A percentile compares a stretch with the other conserved stretches of the same genome.
Conservation (phyloP, 2,797 vertebrate species). For the Phataginus tetradactyla region DNA sequence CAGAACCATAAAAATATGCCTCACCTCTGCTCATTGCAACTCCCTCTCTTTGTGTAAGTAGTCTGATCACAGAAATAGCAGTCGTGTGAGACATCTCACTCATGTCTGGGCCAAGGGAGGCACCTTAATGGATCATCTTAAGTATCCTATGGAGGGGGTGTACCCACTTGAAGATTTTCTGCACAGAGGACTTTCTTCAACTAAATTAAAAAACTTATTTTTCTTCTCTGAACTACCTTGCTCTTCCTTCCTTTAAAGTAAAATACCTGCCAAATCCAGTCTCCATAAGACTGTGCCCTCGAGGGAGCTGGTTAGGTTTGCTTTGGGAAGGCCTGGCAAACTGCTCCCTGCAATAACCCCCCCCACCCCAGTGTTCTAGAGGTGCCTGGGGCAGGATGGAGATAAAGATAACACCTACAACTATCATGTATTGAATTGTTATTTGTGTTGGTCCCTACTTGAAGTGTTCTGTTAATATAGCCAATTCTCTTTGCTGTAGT, state of each 20-base stretch:
- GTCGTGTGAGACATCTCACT: neutral
- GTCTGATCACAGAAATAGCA: neutral
- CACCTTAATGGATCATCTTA: neutral
- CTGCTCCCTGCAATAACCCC: rapidly evolving
- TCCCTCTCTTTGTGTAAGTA: neutral
- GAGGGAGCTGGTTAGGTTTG: neutral
- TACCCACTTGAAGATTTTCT: neutral
- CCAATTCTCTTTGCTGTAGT: neutral
- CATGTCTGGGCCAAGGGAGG: neutral
- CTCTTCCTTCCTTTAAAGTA: neutral
- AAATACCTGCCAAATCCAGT: neutral
- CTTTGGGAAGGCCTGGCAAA: neutral
- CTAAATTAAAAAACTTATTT: neutral
- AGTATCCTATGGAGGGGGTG: neutral
- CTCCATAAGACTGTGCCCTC: neutral
- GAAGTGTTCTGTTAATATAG: neutral
- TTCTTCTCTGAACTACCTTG: neutral
- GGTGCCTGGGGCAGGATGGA: neutral
- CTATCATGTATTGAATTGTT: neutral
- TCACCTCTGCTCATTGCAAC: neutral
- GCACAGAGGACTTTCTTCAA: neutral
- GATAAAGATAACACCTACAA: neutral
- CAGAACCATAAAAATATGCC: neutral
- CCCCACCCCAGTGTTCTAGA: too few relatives aligned
- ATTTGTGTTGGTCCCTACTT: neutral